Evolutionary conservation across 2,113 vertebrate genomes (phyloP).

Genomic region (Alethe castanea): DNA sequence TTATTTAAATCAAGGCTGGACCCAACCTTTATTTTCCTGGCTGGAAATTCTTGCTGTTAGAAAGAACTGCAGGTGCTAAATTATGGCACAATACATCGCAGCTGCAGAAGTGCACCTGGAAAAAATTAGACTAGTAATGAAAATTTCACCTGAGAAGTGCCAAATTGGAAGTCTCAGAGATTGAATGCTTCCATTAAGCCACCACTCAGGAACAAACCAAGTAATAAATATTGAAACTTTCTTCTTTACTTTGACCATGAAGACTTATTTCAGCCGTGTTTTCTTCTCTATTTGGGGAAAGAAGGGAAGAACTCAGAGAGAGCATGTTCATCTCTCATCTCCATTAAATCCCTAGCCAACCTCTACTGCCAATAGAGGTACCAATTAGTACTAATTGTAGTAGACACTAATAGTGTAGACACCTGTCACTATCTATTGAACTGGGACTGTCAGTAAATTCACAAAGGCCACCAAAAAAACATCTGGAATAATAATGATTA

Average conservation of each 20-base stretch:
- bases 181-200: constrained; percentile 54
- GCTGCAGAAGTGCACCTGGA: constrained; percentile 60
- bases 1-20: constrained; percentile 34
- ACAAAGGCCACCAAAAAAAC: constrained; percentile 37
- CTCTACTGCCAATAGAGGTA: constrained; percentile 39
- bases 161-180: constrained; percentile 58
- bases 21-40: constrained; percentile 29
- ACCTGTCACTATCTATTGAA: constrained; percentile 62
- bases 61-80: constrained; percentile 61
- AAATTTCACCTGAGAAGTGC: constrained; percentile 66
- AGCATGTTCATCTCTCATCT: constrained; percentile 1
- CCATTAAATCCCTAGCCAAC: constrained; percentile 31
- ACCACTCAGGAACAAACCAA: constrained; percentile 10
- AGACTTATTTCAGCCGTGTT: constrained; percentile 11
- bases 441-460: constrained; percentile 43
- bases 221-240: constrained; percentile 52
- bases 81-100: constrained; percentile 30
- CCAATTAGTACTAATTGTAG: constrained; percentile 65
- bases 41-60: constrained; percentile 31
- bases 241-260: constrained; percentile 17
- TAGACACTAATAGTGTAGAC: constrained; percentile 64
- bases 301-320: not conserved
- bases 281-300: not conserved
- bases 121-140: constrained; percentile 64
- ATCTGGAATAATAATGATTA: constrained; percentile 31